Evolutionary conservation across 2,888 invertebrate genomes (phyloP).

Genomic region (Germaria angustata): DNA sequence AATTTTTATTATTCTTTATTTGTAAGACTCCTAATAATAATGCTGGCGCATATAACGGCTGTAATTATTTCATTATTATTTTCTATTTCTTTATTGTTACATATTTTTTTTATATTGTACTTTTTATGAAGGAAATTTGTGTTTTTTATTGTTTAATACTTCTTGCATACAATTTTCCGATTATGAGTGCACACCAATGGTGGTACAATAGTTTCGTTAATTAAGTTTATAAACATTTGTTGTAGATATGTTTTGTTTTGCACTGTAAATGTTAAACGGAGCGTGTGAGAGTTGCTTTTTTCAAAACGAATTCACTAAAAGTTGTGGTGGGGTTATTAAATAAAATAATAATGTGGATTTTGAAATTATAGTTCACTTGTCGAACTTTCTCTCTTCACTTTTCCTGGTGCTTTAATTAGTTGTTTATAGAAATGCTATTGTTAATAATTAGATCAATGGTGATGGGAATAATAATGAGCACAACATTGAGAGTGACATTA

Average conservation of each 20-base stretch:
- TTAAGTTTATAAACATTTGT: conserved; percentile 8
- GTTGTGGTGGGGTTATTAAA: not conserved
- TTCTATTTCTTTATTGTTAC: not conserved
- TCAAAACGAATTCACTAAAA: conserved; percentile 3
- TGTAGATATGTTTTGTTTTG: not conserved
- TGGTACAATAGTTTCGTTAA: conserved; percentile 20
- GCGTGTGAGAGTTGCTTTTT: conserved; percentile 15
- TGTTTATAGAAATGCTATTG: not conserved
- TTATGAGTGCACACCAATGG: conserved; percentile 3
- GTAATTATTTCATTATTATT: not conserved
- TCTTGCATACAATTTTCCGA: conserved; percentile 13
- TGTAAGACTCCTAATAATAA: not conserved
- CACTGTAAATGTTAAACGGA: conserved; percentile 26
- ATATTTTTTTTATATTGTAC: not conserved
- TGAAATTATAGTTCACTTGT: not conserved
- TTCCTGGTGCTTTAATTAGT: not conserved
- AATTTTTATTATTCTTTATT: conserved; percentile 7
- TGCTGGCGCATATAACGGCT: conserved; percentile 9
- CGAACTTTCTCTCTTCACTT: conserved; percentile 16
- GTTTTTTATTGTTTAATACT: not conserved
- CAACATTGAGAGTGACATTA: not conserved
- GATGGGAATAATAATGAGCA: not conserved
- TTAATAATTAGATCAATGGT: not conserved
- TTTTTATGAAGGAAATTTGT: conserved; percentile 40
- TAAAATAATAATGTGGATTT: conserved; percentile 11